Base-by-base conservation (phyloP, 2,113 vertebrate genomes). In the Psammodynastes pulverulentus region DNA sequence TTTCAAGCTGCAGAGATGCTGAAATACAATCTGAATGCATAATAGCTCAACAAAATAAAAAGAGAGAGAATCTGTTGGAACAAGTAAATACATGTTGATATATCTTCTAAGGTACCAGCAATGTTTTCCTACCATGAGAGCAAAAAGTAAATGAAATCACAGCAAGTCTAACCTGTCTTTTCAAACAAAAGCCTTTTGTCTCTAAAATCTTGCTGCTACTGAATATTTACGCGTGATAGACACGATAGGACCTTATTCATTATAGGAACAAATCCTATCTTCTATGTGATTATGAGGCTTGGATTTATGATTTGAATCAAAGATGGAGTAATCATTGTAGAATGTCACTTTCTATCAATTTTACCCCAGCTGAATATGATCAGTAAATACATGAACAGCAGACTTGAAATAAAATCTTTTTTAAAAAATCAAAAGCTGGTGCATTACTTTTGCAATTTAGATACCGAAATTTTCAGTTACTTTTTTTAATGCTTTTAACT, bases 141-240 rank as follows among this genome's bases (percentile, higher is more conserved):
- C 24, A 39, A 45, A 39, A 88, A 88, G 84, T 93, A 89, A 89
- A 93, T 45, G 15, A 48, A 92, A 85, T 49, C 5, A 43, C 51
- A 95, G 94, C 94, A 62, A 94, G 95, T 95, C 93, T 94, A 96
- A 96, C 95, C 93, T 95, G 94, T 95, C 93, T 94, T 94, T 95
- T 92, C 89, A 92, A 58, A 95, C 91, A 94, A 94, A 94, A 91
- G 72, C 84, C 84, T 95, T 96, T 96, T 84, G 94, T 93, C 94
- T 97, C 91, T 95, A 94, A 95, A 94, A 94, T 94, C 93, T 93
- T 90, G 93, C 88, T 93, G 54, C 58, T 93, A 88, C 91, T 93
- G 87, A 58, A 54, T 79, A 91, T 89, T 95, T 95, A 43, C 6
- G 92, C 91, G 85, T 21, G 0, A 95, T 91, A 95, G 91, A 21